Evolutionary conservation across 64 coral and sea anemone genomes (phyloP), one percentile per base, ranked within the genome.

Genomic region (Astreopora myriophthalma): DNA sequence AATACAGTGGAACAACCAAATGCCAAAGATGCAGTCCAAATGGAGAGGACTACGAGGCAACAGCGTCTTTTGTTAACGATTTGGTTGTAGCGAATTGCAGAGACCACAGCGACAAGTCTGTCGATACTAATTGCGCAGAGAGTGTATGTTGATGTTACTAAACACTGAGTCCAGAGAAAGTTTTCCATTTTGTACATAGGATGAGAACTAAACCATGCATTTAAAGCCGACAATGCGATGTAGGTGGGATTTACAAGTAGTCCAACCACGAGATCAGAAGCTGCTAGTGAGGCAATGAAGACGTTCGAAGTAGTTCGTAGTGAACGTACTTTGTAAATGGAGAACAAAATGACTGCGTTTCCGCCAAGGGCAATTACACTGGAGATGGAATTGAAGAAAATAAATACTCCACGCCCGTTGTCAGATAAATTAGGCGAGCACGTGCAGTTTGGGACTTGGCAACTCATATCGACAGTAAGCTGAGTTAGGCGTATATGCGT

Each of bases 151-250:
- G 92, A 83, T 35, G 92, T 72, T 32, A 84, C 68, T n/a, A 89
- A 32, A 64, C 75, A 81, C 48, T 94, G 92, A 39, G 88, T 65
- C 92, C 92, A 94, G n/a, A 88, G 33, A 20, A 94, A 94, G 48
- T 89, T 94, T 14, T 94, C 92, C 34, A 89, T 29, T 39, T 36
- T 94, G 29, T 81, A 94, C 30, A 94, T 40, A 9, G 37, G 1
- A 33, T 94, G 31, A 35, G 61, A 13, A 0, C 39, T 30, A 8
- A 39, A 38, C 85, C 85, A 94, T 6, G 31, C 34, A n/a, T 55
- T 72, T 3, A 73, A 26, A 12, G 13, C 14, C 4, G 92, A 64
- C n/a, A 75, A 14, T 16, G 24, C 32, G 37, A 94, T 75, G 67
- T 95, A 90, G 0, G 75, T 69, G 1, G 87, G 93, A 72, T 89